Conservation (phyloP, 1,140 invertebrate genomes). For the Marisa cornuarietis region DNA sequence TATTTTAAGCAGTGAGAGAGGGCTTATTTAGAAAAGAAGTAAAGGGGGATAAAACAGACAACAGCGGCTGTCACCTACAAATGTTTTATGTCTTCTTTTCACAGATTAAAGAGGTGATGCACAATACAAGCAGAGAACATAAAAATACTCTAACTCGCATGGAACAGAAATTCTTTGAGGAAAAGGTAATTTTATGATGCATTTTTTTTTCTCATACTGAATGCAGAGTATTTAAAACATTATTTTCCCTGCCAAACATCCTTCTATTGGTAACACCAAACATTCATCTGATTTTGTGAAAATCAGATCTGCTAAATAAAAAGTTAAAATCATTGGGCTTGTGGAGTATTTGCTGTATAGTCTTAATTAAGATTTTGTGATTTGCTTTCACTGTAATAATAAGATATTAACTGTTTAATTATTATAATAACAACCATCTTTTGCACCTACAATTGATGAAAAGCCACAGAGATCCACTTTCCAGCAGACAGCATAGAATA, state of each 20-base stretch:
- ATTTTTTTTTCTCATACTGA: too few relatives aligned
- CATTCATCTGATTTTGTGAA: too few relatives aligned
- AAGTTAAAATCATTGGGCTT: too few relatives aligned
- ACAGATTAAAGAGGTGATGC: slow-evolving; percentile 64
- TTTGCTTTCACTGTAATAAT: background rate
- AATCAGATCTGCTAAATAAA: too few relatives aligned
- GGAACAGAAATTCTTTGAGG: slow-evolving; percentile 67
- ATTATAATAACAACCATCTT: background rate
- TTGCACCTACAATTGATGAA: too few relatives aligned
- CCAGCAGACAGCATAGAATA: too few relatives aligned
- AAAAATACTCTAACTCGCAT: slow-evolving; percentile 58
- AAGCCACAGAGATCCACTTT: too few relatives aligned
- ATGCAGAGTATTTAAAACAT: too few relatives aligned
- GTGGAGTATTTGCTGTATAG: too few relatives aligned
- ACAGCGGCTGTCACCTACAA: background rate
- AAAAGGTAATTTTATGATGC: slow-evolving; percentile 53
- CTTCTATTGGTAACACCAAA: background rate
- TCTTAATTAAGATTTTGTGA: background rate
- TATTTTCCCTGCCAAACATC: background rate
- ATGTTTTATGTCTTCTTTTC: background rate
- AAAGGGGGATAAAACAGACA: background rate
- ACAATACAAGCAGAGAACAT: slow-evolving; percentile 62
- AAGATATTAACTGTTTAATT: background rate
- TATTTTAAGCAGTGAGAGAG: too few relatives aligned
- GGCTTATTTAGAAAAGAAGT: too few relatives aligned